phyloP scores from a whole-genome alignment of 2,113 vertebrate genomes.

The Pampusana beccarii region DNA sequence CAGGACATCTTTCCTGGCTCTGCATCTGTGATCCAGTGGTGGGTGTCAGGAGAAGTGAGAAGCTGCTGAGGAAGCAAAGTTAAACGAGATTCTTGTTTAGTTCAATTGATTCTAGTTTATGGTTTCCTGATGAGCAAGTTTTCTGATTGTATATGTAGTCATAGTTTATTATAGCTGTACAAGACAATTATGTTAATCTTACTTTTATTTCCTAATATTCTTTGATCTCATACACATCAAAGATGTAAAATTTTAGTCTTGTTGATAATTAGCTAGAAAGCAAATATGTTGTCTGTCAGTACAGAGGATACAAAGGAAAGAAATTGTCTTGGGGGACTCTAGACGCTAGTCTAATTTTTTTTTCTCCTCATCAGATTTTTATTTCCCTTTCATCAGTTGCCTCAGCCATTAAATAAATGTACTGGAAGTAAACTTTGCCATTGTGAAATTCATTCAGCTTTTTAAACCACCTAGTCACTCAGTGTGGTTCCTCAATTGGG shows the following conservation, averaged over 20 bases:
- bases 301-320: slow-evolving; percentile 58
- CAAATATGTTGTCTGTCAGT: slow-evolving; percentile 60
- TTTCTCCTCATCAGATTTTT: slow-evolving; percentile 55
- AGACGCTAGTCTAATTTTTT: slow-evolving; percentile 47
- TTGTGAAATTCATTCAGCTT: slow-evolving; percentile 56
- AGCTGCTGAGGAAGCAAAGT: slow-evolving; percentile 5
- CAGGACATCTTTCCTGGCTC: background rate
- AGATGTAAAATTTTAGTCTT: slow-evolving; percentile 63
- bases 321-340: slow-evolving; percentile 61
- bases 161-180: slow-evolving; percentile 54
- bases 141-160: background rate
- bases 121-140: background rate
- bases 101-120: background rate
- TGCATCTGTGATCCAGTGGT: background rate
- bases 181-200: slow-evolving; percentile 67
- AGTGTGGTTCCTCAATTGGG: slow-evolving; percentile 36
- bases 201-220: slow-evolving; percentile 67
- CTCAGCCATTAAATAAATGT: slow-evolving; percentile 53
- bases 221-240: slow-evolving; percentile 67
- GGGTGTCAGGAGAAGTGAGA: background rate
- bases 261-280: slow-evolving; percentile 64
- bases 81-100: background rate
- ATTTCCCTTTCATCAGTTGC: slow-evolving; percentile 56
- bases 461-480: slow-evolving; percentile 42
- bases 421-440: slow-evolving; percentile 47